phyloP scores from a whole-genome alignment of 2,888 invertebrate genomes.

The Hydropsyche betteni region DNA sequence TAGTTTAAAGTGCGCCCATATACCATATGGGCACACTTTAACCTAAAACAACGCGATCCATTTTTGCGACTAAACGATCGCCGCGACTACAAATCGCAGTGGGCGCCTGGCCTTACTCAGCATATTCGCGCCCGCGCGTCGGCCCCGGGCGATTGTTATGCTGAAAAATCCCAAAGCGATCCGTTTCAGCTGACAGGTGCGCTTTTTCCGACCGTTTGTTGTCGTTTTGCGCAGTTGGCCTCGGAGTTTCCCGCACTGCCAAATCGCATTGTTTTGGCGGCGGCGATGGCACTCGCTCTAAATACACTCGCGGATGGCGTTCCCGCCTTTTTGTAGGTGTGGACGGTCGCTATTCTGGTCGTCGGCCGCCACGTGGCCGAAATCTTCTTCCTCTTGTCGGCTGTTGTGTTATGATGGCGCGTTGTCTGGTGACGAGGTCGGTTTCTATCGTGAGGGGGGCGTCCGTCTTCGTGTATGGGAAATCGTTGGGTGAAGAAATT shows the following conservation, averaged over 20 bases:
- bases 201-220: not conserved
- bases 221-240: slow-evolving; percentile 25
- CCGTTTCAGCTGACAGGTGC: no score
- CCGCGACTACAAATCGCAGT: no score
- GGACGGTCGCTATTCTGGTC: not conserved
- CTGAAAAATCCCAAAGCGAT: no score
- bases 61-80: no score
- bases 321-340: not conserved
- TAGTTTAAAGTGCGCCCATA: no score
- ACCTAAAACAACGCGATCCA: no score
- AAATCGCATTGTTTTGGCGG: slow-evolving; percentile 28
- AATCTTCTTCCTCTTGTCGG: not conserved
- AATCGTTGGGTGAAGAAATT: not conserved
- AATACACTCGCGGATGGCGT: not conserved
- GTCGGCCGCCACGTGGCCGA: not conserved
- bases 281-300: not conserved
- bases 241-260: not conserved
- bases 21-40: no score
- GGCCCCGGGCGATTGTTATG: no score
- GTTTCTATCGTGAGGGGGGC: not conserved
- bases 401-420: not conserved
- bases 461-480: no score
- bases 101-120: no score
- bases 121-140: no score
- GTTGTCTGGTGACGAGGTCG: not conserved